Evolutionary conservation across 2,888 invertebrate species (phyloP).

Genomic region (Plutella xylostella): DNA sequence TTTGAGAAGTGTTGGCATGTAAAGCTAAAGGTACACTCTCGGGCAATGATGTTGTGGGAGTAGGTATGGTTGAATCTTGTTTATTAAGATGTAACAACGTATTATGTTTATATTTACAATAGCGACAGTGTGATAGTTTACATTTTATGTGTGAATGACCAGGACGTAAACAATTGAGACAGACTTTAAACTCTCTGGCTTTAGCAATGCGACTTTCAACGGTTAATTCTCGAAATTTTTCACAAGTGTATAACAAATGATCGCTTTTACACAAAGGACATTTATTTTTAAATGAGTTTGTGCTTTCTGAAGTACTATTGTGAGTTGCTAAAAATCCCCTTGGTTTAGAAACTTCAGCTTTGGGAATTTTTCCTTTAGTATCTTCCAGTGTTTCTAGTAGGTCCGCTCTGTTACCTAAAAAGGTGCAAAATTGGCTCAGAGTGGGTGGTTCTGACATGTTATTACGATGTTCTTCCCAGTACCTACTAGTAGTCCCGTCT

Average conservation of each 20-base stretch:
- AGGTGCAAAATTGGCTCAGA: conserved; percentile 5
- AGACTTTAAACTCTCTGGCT: conserved; percentile 14
- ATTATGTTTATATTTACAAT: conserved; percentile 18
- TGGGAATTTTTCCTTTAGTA: conserved; percentile 14
- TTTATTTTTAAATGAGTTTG: background rate
- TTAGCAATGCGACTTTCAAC: conserved; percentile 13
- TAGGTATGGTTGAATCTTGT: background rate
- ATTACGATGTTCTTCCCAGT: conserved; percentile 15
- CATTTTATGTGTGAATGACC: conserved; percentile 11
- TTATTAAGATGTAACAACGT: conserved; percentile 15
- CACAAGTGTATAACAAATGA: conserved; percentile 15
- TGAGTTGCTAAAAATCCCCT: background rate
- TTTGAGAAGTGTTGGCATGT: too few relatives aligned
- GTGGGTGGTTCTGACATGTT: conserved; percentile 6
- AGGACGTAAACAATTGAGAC: conserved; percentile 15
- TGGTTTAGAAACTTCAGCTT: background rate
- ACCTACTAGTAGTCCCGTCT: conserved; percentile 7
- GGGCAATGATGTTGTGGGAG: conserved; percentile 2
- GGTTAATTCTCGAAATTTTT: conserved; percentile 11
- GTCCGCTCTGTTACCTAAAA: conserved; percentile 8
- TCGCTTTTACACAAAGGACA: conserved; percentile 13
- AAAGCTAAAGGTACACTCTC: too few relatives aligned
- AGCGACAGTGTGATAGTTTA: conserved; percentile 16
- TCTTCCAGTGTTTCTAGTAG: conserved; percentile 13
- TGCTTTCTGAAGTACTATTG: background rate